Evolutionary conservation across 2,888 invertebrate species (phyloP), one percentile per base, ranked within the genome.

Genomic region (Dioctria rufipes): DNA sequence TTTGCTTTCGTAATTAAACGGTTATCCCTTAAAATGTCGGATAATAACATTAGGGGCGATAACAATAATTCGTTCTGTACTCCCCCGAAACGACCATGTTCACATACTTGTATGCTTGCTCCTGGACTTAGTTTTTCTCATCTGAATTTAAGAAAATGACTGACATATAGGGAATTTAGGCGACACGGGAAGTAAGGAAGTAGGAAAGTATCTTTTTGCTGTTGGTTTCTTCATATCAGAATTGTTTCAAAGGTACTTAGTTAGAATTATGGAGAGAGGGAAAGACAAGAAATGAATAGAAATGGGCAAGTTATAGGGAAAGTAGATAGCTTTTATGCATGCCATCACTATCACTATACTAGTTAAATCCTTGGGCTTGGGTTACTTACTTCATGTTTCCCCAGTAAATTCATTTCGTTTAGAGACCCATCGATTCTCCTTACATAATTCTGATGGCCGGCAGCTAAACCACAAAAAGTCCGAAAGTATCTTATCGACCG

Each of bases 1-100:
- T 60, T 75, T 58, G 60, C 73, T 75, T 75, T 60, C 60, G 73
- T 75, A 75, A 75, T 75, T 75, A 75, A 75, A 75, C 60, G 73
- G 60, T 60, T 75, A 60, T 69, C 49, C 73, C 43, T 40, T 60
- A 60, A 75, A 60, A 60, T 60, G 73, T 49, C 9, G 73, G 73
- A 60, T 60, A 75, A 60, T 60, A 75, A 60, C 73, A 75, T 75
- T 75, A 75, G 60, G 73, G 60, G 43, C 51, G 73, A 75, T 75
- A 75, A 60, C 73, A 75, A 75, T 75, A 60, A 75, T 75, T 75
- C 60, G 58, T 75, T 42, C 25, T 25, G 40, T 42, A 60, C 58
- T 40, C 60, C 60, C 60, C 60, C 39, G 8, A 43, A 4, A 60
- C 49, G 73, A 60, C 60, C 40, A 43, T 69, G 43, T 60, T 60